Evolutionary conservation across 2,113 vertebrate species (phyloP).

Genomic region (Poeciliopsis prolifica): DNA sequence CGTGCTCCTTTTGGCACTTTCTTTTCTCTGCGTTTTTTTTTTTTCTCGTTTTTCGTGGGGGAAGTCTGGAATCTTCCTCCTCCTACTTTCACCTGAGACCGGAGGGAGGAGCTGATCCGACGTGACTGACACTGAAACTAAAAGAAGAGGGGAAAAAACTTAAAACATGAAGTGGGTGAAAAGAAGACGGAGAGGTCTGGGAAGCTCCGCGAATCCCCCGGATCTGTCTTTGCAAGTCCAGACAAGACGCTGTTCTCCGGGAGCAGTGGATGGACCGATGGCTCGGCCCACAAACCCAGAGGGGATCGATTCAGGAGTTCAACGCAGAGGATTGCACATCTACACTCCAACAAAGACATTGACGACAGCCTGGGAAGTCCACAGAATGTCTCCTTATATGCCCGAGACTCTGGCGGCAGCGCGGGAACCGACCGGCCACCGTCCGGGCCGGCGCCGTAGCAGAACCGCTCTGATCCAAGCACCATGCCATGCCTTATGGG

Average conservation of each 20-base stretch:
- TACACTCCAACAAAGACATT: slow-evolving; percentile 38
- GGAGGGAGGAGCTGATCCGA: slow-evolving; percentile 16
- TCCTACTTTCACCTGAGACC: not conserved
- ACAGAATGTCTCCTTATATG: slow-evolving; percentile 12
- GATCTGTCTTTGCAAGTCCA: slow-evolving; percentile 43
- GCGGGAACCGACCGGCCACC: slow-evolving; percentile 25
- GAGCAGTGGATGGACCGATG: slow-evolving; percentile 14
- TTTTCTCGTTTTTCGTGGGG: not conserved
- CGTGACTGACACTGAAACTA: slow-evolving; percentile 6
- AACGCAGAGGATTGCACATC: slow-evolving; percentile 37
- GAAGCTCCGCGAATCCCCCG: slow-evolving; percentile 38
- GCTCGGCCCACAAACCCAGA: not conserved
- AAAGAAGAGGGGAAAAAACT: not conserved
- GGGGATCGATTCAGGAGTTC: slow-evolving; percentile 37
- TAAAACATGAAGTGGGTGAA: slow-evolving; percentile 6
- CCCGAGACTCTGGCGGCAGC: slow-evolving; percentile 11
- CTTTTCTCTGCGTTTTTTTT: not conserved
- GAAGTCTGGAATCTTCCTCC: not conserved
- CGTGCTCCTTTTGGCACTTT: slow-evolving; percentile 19
- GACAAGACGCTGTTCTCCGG: slow-evolving; percentile 43
- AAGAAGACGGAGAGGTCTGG: slow-evolving; percentile 4
- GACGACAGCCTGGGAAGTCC: slow-evolving; percentile 53
- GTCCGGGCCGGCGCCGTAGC: not conserved
- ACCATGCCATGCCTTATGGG: slow-evolving; percentile 35
- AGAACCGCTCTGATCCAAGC: not conserved